Evolutionary conservation across 1,140 invertebrate genomes (phyloP).

Genomic region (Euura saliciscinereae): DNA sequence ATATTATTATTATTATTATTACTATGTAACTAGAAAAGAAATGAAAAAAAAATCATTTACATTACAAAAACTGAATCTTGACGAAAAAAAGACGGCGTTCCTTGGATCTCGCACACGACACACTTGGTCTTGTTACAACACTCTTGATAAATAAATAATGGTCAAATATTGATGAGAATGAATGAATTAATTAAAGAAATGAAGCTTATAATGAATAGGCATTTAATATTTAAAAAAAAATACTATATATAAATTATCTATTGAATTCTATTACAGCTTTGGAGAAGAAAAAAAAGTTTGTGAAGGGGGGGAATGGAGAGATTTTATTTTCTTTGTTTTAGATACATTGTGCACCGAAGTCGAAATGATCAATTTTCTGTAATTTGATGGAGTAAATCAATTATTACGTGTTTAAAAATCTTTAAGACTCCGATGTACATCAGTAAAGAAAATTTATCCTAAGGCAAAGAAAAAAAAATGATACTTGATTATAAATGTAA

Average conservation of each 20-base stretch:
- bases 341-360: neutral
- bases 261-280: neutral
- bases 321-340: neutral
- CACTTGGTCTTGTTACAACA: constrained; percentile 1
- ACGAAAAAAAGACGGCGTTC: neutral
- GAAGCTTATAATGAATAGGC: neutral
- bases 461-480: neutral
- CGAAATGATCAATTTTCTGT: neutral
- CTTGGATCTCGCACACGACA: neutral
- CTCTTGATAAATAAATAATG: neutral
- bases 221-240: neutral
- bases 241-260: neutral
- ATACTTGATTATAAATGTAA: neutral
- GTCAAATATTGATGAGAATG: neutral
- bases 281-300: neutral
- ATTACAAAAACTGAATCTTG: neutral
- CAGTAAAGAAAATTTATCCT: neutral
- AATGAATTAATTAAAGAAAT: neutral
- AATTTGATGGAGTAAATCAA: too few relatives aligned
- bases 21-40: too few relatives aligned
- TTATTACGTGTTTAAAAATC: too few relatives aligned
- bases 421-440: neutral
- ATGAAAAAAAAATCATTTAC: too few relatives aligned
- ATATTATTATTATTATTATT: neutral
- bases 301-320: too few relatives aligned